Evolutionary conservation across 2,113 vertebrate genomes (phyloP), one percentile per base, ranked within the genome.

Genomic region (Oostethus manadensis): DNA sequence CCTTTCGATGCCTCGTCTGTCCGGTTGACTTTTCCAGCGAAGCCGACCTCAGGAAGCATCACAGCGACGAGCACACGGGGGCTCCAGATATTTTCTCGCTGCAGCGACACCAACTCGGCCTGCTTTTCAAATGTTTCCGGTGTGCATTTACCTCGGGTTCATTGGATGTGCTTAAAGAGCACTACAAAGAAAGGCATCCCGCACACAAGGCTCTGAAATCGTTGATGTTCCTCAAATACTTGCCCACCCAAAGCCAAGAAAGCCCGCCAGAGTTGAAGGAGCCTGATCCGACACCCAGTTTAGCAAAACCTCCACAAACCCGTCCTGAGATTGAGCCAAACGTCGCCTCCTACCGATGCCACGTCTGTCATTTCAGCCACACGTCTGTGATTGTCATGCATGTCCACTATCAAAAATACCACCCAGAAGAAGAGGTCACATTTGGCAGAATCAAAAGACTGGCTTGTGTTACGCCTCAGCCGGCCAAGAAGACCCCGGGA

Each of bases 361-460:
- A 42, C 14, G 51, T n/a, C 1, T 87, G 84, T 48, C 22, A 17
- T 0, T 87, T 83, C 45, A 56, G 46, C 40, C 79, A 84, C 4
- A 82, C 73, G 51, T 87, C 86, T 8, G 92, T 92, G 85, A 90
- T 95, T 81, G 96, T 92, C 1, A 87, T 97, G 84, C 80, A 95
- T 71, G 93, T 96, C 51, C 94, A 97, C 76, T 96, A 96, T 76
- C 92, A 93, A 84, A 94, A 92, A 77, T 89, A 87, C 22, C 94
- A 97, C 70, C 93, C 93, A 0, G 89, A 92, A 86, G 87, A 92
- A 89, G 78, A 86, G 80, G 45, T 95, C 26, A 74, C 79, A 1
- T 58, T 87, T 9, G 69, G 82, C 38, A 65, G 70, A 69, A 82
- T 86, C 22, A 86, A 78, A 60, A 77, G 55, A 33, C 50, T 23